Evolutionary conservation across 2,113 vertebrate species (phyloP).

Genomic region (Mormyrus lacerda): DNA sequence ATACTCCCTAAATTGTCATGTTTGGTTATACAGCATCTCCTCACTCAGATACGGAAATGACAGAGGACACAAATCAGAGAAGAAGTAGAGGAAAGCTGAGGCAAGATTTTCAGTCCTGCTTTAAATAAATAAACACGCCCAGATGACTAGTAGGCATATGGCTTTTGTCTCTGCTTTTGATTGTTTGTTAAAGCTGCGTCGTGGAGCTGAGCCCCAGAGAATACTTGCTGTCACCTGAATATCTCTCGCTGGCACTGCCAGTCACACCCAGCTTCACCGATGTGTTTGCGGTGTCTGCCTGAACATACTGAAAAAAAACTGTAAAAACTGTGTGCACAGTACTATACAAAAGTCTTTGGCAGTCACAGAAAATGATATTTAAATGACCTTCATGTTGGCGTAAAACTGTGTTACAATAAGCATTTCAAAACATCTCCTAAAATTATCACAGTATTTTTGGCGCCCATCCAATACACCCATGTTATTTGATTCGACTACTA

Average conservation of each 20-base stretch:
- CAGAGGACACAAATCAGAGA: neutral
- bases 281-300: neutral
- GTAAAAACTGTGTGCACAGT: neutral
- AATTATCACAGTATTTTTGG: neutral
- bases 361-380: neutral
- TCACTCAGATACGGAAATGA: neutral
- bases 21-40: neutral
- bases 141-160: neutral
- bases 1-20: constrained; percentile 2
- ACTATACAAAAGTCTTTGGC: neutral
- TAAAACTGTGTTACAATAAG: neutral
- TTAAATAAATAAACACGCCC: neutral
- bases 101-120: neutral
- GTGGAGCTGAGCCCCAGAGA: neutral
- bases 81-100: neutral
- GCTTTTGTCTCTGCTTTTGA: neutral
- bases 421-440: neutral
- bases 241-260: neutral
- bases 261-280: neutral
- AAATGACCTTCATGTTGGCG: neutral
- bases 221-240: neutral
- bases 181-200: neutral
- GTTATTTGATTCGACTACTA: neutral
- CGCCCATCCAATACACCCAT: neutral
- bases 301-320: neutral